Evolutionary conservation across 2,113 vertebrate species (phyloP).

Genomic region (Oryzias javanicus): DNA sequence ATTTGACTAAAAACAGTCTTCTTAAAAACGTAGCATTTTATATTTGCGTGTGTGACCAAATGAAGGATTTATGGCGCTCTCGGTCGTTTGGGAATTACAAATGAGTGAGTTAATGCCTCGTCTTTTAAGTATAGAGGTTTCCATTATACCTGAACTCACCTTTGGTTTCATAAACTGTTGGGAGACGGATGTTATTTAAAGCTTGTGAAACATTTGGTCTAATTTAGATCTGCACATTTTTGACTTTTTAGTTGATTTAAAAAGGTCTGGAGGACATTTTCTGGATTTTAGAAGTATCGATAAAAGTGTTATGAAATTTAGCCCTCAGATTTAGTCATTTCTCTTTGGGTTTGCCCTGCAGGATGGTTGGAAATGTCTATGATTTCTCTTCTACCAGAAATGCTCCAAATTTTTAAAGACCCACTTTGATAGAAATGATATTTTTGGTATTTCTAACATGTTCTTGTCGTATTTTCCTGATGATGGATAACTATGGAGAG

Average conservation of each 20-base stretch:
- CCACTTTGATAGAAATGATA: too few relatives aligned
- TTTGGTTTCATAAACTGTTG: background rate
- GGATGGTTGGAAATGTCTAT: too few relatives aligned
- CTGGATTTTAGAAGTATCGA: too few relatives aligned
- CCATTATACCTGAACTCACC: constrained; percentile 3
- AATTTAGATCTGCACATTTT: background rate
- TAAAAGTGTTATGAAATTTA: too few relatives aligned
- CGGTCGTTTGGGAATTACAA: background rate
- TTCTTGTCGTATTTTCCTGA: too few relatives aligned
- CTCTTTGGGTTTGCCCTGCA: too few relatives aligned
- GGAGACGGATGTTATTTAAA: background rate
- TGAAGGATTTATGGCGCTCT: background rate
- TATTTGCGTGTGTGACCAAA: background rate
- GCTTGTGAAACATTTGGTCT: background rate
- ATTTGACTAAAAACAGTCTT: background rate
- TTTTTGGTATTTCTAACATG: too few relatives aligned
- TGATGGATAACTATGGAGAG: too few relatives aligned
- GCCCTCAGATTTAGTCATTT: too few relatives aligned
- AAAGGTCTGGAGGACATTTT: background rate
- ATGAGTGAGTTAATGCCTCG: too few relatives aligned
- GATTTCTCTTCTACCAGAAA: too few relatives aligned
- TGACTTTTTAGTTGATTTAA: background rate
- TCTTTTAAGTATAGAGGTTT: background rate
- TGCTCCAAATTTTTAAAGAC: too few relatives aligned
- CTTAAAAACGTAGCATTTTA: background rate